These are phyloP conservation scores for Ailurus styani DNA, from an alignment of 2,113 vertebrate species.

Conservation along the genomic window DNA sequence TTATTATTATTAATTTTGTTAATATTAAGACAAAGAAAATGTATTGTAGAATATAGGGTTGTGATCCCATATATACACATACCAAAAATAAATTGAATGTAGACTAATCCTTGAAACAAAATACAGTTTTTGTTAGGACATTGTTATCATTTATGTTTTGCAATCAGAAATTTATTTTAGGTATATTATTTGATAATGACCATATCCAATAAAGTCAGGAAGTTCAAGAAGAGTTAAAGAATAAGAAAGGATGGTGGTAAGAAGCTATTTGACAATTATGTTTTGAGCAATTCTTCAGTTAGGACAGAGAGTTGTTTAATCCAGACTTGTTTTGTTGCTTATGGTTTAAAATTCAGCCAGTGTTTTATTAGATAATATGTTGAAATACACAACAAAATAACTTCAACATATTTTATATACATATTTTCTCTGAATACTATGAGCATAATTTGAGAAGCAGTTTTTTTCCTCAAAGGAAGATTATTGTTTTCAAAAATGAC, in stretches of 20 bases:
- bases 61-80: background rate
- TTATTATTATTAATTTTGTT: background rate
- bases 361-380: background rate
- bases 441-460: background rate
- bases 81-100: background rate
- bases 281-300: background rate
- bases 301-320: background rate
- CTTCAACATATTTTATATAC: background rate
- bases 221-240: background rate
- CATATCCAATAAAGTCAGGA: background rate
- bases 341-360: background rate
- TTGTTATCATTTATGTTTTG: background rate
- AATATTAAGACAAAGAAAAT: background rate
- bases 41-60: background rate
- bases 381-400: background rate
- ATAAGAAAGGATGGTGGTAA: background rate
- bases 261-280: background rate
- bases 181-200: background rate
- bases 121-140: background rate
- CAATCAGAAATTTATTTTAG: background rate
- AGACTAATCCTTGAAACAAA: background rate
- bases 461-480: conserved; percentile 1
- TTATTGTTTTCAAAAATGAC: background rate
- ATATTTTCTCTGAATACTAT: background rate
- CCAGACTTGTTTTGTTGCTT: background rate